Conservation (phyloP, 2,888 invertebrate species). For the Ashinkailepas kermadecensis region DNA sequence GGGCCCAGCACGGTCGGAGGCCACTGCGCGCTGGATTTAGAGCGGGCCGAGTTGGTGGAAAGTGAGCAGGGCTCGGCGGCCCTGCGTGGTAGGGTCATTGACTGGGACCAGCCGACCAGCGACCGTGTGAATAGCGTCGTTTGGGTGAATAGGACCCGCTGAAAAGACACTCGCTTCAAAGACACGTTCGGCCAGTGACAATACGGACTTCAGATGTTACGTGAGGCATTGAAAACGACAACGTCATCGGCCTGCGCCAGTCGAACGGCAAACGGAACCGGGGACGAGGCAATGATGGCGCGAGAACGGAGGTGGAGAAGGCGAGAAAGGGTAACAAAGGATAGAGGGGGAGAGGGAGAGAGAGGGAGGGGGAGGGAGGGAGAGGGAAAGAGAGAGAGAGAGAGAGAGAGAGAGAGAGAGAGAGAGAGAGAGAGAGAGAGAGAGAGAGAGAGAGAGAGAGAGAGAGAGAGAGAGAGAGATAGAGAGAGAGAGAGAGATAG, state of each 20-base stretch:
- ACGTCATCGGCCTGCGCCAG: not conserved
- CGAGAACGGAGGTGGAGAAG: too few relatives aligned
- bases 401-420: too few relatives aligned
- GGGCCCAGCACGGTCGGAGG: not conserved
- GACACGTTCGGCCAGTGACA: slow-evolving; percentile 5
- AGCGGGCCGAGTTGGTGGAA: not conserved
- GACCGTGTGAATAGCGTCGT: slow-evolving; percentile 18
- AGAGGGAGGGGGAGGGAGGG: too few relatives aligned
- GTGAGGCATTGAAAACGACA: not conserved
- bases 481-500: too few relatives aligned
- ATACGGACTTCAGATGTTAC: slow-evolving; percentile 10
- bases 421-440: too few relatives aligned
- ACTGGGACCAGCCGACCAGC: not conserved
- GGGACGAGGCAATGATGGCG: too few relatives aligned
- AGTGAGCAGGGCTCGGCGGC: not conserved
- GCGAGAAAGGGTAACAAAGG: too few relatives aligned
- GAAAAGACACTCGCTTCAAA: slow-evolving; percentile 13
- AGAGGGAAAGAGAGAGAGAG: too few relatives aligned
- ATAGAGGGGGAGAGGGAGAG: too few relatives aligned
- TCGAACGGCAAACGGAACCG: not conserved
- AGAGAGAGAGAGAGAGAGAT: too few relatives aligned
- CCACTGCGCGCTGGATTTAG: not conserved
- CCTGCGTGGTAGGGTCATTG: not conserved
- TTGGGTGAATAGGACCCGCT: not conserved
- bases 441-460: too few relatives aligned